phyloP scores from a whole-genome alignment of 2,888 invertebrate genomes.

The Aporophyla lueneburgensis region DNA sequence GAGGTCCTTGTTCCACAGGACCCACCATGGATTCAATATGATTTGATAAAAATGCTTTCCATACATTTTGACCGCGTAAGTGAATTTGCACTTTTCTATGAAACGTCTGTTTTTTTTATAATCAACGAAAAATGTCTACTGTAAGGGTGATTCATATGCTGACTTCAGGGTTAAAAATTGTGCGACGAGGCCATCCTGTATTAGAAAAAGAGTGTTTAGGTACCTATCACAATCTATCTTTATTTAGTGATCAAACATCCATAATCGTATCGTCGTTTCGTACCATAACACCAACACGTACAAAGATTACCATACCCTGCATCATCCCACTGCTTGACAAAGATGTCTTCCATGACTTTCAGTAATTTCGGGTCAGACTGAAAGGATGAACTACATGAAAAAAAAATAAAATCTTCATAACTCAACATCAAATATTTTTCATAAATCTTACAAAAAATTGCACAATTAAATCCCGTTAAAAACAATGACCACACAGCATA shows the following conservation, averaged over 20 bases:
- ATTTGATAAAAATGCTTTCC: no score
- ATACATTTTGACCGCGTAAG: no score
- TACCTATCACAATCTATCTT: background rate
- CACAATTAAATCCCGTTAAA: constrained; percentile 28
- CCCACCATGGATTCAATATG: no score
- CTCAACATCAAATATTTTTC: background rate
- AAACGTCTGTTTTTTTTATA: no score
- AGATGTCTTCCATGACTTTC: no score
- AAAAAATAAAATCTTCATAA: background rate
- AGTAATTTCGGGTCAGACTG: background rate
- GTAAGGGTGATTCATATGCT: no score
- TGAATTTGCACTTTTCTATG: no score
- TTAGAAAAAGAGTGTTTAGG: no score
- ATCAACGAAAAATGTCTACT: background rate
- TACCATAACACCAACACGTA: no score
- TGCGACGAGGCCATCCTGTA: no score
- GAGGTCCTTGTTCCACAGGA: background rate
- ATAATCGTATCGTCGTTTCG: background rate
- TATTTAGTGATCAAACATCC: background rate
- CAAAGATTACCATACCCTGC: fast-evolving
- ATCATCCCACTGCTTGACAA: background rate
- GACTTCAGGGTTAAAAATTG: no score
- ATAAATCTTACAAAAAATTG: background rate
- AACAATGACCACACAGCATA: constrained; percentile 4
- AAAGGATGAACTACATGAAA: background rate